Evolutionary conservation across 2,888 invertebrate species (phyloP), one percentile per base, ranked within the genome.

Genomic region (Archaeoteleia sp.): DNA sequence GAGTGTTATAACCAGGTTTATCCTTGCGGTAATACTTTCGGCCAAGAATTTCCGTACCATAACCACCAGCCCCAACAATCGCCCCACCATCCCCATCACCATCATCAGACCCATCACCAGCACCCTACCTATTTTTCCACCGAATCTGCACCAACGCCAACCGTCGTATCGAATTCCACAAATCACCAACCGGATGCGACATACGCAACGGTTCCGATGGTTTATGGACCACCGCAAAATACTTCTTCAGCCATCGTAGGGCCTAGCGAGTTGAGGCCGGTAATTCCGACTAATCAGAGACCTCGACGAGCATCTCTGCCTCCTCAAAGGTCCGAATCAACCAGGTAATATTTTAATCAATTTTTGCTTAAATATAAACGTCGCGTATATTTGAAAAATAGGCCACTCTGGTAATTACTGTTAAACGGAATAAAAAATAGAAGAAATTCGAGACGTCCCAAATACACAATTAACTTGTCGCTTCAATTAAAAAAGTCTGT

Each of bases 261-360:
- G 14, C 79, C 87, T 1, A 88, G 91, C 20, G 93, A 93, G 76
- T 86, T 93, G 67, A 92, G 92, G 75, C 49, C 73, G 14, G 76
- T 77, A 30, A 89, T 91, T 8, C 89, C 91, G 30, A 87, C 90
- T 70, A 88, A 87, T 65, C 87, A 90, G n/a, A 87, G 91, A 70
- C 89, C 92, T 78, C 88, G 94, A 63, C 88, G 94, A 71, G 91
- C 93, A 2, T 93, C 93, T 2, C 86, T 94, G 71, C 93, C 93
- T 1, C 88, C 93, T 12, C 94, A 94, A 82, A 88, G 94, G 71
- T 92, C 93, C 3, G 93, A 94, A 82, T 94, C 94, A 1, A 93
- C 91, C 55, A 92, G 91, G 86, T 86, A 43, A n/a, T n/a, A n/a
- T n/a, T n/a, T n/a, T n/a, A n/a, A n/a, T n/a, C n/a, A n/a, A n/a